Base-by-base conservation (phyloP, 2,113 vertebrate genomes). In the Monarcha castaneiventris region DNA sequence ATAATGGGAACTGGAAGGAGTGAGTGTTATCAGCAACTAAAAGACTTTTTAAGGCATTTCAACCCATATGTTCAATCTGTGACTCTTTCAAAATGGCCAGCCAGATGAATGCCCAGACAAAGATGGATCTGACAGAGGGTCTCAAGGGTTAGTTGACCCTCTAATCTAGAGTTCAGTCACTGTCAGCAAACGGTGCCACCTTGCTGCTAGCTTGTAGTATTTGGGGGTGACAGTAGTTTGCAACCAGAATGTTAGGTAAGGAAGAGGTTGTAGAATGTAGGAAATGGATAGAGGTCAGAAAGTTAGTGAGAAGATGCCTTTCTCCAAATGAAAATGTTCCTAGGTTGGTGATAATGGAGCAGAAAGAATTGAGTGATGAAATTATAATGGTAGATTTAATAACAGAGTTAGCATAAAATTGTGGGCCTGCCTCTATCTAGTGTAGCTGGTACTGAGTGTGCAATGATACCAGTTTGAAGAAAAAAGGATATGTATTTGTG, bases 201-300 rank as follows among this genome's bases (percentile, higher is more conserved):
- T 94, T 86, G 74, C 76, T 90, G 64, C 67, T 95, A 96, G 66
- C 75, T 94, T 84, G 59, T 93, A 91, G 84, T 69, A 78, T 84
- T 75, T 90, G 90, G 90, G 81, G 67, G 87, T 94, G 68, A 96
- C 61, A 3, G 49, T 69, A 94, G 83, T 91, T 97, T 94, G 94
- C 9, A 71, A 96, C 37, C 83, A 87, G 96, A 94, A 96, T 94
- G 96, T 97, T 97, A 96, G 91, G 29, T 46, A 82, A 93, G 49
- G 87, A 91, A 88, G 89, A 92, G 85, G 18, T 84, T 89, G 93
- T 95, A 96, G 97, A 63, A 94, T 87, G 95, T 97, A 96, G 96
- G 85, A 96, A 97, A 79, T n/a, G 91, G 85, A 77, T 83, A 96
- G 89, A 87, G 84, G 87, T 88, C 76, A 90, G 95, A 74, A 91